Percentiles rank a stretch among this genome's conserved stretches.
Evolutionary conservation across 1,140 invertebrate genomes (phyloP).

Genomic region (Maconellicoccus hirsutus): DNA sequence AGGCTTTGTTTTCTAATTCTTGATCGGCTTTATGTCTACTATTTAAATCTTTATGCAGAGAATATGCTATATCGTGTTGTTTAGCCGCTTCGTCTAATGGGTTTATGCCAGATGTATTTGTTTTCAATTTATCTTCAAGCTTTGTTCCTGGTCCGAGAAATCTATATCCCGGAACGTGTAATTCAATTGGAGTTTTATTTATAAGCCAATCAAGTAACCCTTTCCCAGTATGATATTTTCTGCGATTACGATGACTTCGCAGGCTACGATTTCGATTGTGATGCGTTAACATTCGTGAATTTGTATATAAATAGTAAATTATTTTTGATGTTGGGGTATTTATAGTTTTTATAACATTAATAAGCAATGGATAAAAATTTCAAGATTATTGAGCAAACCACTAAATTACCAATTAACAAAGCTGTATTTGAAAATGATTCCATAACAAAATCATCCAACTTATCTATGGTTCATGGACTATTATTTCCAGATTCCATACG

Average conservation of each 20-base stretch:
- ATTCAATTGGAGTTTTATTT: slow-evolving; percentile 36
- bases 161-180: slow-evolving; percentile 34
- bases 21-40: slow-evolving; percentile 35
- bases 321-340: no score
- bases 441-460: no score
- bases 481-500: slow-evolving; percentile 30
- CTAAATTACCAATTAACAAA: not conserved
- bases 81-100: slow-evolving; percentile 36
- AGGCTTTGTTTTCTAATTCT: slow-evolving; percentile 34
- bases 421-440: not conserved
- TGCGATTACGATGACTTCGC: no score
- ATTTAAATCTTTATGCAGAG: slow-evolving; percentile 29
- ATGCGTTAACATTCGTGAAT: no score
- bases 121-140: slow-evolving; percentile 30
- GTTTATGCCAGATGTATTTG: slow-evolving; percentile 34
- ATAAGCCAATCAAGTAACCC: slow-evolving; percentile 35
- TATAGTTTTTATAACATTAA: no score
- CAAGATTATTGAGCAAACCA: not conserved
- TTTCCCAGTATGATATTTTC: slow-evolving; percentile 10
- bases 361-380: not conserved
- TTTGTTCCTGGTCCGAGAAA: slow-evolving; percentile 39
- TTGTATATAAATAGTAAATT: no score
- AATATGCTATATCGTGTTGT: slow-evolving; percentile 38
- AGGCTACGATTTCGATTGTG: no score
- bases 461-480: slow-evolving; percentile 23